These are phyloP conservation scores for Galeopterus variegatus DNA, from an alignment of 2,113 vertebrate genomes.

Conservation along the genomic window DNA sequence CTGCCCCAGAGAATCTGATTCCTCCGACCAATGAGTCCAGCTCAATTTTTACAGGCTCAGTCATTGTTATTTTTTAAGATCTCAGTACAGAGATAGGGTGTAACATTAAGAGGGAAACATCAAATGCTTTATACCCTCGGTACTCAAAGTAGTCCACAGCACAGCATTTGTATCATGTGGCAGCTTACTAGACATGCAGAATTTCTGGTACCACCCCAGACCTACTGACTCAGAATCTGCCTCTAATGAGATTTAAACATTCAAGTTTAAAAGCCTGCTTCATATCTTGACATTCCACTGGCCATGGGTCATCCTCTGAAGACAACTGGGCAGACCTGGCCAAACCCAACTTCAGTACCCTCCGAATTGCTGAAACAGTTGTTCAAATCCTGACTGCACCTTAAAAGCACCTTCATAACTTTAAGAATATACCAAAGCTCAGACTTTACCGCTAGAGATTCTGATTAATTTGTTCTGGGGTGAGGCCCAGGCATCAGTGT, in stretches of 20 bases:
- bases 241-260: neutral
- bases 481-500: neutral
- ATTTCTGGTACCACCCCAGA: neutral
- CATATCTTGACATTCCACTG: neutral
- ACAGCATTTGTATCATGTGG: neutral
- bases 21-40: neutral
- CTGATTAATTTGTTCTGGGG: constrained; percentile 44
- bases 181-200: neutral
- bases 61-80: neutral
- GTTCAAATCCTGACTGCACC: neutral
- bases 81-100: neutral
- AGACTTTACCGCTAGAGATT: neutral
- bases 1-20: neutral
- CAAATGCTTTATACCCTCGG: neutral
- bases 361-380: neutral
- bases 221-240: neutral
- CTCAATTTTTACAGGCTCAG: neutral
- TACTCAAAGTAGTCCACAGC: neutral
- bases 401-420: neutral
- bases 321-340: neutral
- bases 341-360: neutral
- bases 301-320: neutral
- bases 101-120: neutral
- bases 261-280: neutral
- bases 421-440: neutral